These are phyloP conservation scores for Ceratina japonica DNA, from an alignment of 1,140 invertebrate species.

Conservation along the genomic window DNA sequence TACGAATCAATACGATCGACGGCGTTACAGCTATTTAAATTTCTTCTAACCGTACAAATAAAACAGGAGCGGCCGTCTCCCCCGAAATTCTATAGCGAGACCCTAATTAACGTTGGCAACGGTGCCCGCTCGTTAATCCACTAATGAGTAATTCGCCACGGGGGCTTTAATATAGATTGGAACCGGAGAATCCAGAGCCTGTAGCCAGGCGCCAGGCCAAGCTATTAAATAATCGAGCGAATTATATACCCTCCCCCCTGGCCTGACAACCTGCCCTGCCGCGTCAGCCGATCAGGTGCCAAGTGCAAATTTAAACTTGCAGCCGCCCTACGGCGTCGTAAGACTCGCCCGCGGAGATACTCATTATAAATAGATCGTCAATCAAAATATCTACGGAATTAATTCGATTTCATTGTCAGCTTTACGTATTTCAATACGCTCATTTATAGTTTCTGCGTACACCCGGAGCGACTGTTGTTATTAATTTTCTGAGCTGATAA, in stretches of 20 bases:
- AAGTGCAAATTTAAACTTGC: slow-evolving; percentile 61
- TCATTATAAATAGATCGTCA: too few relatives aligned
- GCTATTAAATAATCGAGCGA: slow-evolving; percentile 62
- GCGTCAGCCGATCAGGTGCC: slow-evolving; percentile 52
- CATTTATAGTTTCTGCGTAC: too few relatives aligned
- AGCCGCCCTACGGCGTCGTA: not conserved
- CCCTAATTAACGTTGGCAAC: slow-evolving; percentile 50
- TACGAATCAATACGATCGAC: too few relatives aligned
- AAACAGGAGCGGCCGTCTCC: not conserved
- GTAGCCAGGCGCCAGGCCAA: slow-evolving; percentile 52
- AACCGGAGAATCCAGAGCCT: slow-evolving; percentile 32
- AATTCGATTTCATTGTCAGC: too few relatives aligned
- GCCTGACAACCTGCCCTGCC: slow-evolving; percentile 10
- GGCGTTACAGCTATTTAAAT: slow-evolving; percentile 1
- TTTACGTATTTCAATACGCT: too few relatives aligned
- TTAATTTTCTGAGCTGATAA: too few relatives aligned
- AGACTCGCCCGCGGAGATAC: too few relatives aligned
- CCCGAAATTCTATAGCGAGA: not conserved
- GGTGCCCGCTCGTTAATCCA: slow-evolving; percentile 44
- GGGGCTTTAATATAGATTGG: slow-evolving; percentile 59
- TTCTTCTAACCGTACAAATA: not conserved
- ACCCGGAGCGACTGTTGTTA: too few relatives aligned
- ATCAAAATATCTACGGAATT: too few relatives aligned
- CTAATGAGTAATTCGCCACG: slow-evolving; percentile 55
- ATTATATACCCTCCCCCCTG: slow-evolving; percentile 30